phyloP scores from a whole-genome alignment of 2,797 vertebrate species.

The Ceyx erithaca region DNA sequence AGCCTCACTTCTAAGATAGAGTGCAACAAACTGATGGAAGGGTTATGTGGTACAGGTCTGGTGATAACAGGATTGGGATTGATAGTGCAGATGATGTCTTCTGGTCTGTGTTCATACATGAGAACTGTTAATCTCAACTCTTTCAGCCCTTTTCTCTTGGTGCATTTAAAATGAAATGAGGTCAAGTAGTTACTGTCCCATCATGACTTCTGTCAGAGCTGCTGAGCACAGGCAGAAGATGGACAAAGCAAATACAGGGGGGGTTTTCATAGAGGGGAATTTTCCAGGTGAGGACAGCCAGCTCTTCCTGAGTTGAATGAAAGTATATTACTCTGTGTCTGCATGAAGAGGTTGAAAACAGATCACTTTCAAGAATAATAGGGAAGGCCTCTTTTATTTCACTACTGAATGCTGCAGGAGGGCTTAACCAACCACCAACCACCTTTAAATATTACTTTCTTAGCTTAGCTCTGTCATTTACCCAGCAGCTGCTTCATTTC shows the following conservation, averaged over 20 bases:
- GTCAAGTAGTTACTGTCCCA: not conserved
- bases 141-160: not conserved
- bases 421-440: not conserved
- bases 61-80: not conserved
- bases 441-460: not conserved
- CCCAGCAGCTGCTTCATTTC: not conserved
- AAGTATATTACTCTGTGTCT: not conserved
- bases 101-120: not conserved
- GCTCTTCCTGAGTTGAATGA: not conserved
- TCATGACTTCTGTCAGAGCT: not conserved
- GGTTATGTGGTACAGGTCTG: not conserved
- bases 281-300: not conserved
- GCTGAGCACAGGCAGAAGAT: not conserved
- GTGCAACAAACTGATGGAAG: not conserved
- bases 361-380: not conserved
- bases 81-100: not conserved
- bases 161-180: not conserved
- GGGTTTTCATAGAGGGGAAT: not conserved
- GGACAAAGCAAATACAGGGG: not conserved
- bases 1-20: not conserved
- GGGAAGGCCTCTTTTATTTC: not conserved
- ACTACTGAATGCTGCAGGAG: not conserved
- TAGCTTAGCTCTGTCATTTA: not conserved
- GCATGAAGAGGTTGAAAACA: not conserved
- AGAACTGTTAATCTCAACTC: fast-evolving